Base-by-base conservation (phyloP, 2,888 invertebrate species). In the Tinea trinotella region DNA sequence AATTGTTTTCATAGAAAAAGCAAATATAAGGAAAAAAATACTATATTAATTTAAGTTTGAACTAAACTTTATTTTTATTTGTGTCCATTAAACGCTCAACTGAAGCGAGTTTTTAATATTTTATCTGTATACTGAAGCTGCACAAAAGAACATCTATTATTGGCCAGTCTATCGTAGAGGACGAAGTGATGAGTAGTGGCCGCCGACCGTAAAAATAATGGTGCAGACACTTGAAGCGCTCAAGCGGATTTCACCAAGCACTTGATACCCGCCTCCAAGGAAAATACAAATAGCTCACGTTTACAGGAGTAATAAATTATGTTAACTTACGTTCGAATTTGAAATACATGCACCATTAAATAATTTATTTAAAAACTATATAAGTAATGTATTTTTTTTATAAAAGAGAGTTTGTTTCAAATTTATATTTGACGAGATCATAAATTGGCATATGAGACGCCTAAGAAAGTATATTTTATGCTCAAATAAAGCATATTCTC, bases 131-230 rank as follows among this genome's bases (percentile, higher is more conserved):
- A 46, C 12, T 19, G 3, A 19, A 15, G 19, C 19, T 46, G 46
- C 46, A 19, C 10, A 46, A 19, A 46, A 40, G 19, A 18, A 19
- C n/a, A 46, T 17, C 19, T 46, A 18, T 46, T 19, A 46, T 19
- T 17, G 46, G 19, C n/a, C 19, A 18, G 19, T 46, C 46, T 46
- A 19, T 18, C 20, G 50, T 50, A 15, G 24, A 50, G n/a, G n/a
- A 20, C 48, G 18, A n/a, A 48, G 48, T 67, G 70, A 69, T 70
- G 78, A 78, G 73, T 68, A 71, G 70, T 70, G 64, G 68, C 59
- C 68, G 73, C 63, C 73, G 70, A 80, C 74, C 82, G 82, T 79
- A 75, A 83, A 83, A 82, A 82, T 83, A 83, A 83, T 82, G 78
- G 76, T 61, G 70, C 65, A 60, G 61, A 58, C 61, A 67, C 65